Evolutionary conservation across 2,797 vertebrate genomes (phyloP).

Genomic region (Sitta carolinensis): DNA sequence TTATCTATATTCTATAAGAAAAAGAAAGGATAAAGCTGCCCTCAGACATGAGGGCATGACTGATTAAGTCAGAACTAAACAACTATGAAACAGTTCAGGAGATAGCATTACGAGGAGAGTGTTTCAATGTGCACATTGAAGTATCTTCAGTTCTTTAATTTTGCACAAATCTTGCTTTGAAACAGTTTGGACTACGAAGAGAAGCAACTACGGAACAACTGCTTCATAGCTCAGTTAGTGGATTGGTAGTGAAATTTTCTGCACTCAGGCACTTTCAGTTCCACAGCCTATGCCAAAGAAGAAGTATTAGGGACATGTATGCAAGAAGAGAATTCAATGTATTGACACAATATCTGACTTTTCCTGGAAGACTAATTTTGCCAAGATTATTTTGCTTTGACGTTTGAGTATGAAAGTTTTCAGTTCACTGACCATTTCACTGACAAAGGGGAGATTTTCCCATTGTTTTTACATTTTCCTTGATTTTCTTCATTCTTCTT

Average conservation of each 20-base stretch:
- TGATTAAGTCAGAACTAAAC: neutral
- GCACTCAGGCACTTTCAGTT: neutral
- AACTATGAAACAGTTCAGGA: neutral
- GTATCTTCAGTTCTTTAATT: neutral
- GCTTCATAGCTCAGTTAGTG: neutral
- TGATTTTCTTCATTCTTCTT: neutral
- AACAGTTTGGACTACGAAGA: neutral
- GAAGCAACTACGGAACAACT: neutral
- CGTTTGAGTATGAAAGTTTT: neutral
- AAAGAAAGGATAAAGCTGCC: neutral
- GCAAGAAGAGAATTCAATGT: neutral
- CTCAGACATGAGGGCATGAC: neutral
- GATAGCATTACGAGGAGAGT: neutral
- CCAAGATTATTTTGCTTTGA: neutral
- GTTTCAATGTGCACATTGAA: neutral
- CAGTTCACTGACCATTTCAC: neutral
- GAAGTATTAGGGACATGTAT: neutral
- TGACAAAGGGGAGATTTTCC: neutral
- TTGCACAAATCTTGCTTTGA: neutral
- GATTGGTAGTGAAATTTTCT: neutral
- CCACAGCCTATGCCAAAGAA: neutral
- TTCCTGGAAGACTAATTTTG: neutral
- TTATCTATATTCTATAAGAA: neutral
- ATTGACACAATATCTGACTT: neutral
- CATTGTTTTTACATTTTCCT: neutral